Conservation (phyloP, 2,888 invertebrate species). For the Blastobasis lacticolella region DNA sequence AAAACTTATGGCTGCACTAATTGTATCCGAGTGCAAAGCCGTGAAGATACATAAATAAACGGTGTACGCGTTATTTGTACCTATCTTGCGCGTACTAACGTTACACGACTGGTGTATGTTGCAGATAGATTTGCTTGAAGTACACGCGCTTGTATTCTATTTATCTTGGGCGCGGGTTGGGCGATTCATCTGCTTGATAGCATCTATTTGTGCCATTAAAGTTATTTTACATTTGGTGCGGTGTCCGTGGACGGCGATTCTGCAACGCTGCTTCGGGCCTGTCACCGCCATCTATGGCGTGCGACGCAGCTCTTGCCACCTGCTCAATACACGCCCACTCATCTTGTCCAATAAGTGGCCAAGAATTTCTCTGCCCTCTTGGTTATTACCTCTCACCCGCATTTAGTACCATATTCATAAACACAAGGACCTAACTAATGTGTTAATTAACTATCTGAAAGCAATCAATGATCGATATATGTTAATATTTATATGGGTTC, state of each 20-base stretch:
- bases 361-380: no score
- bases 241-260: slow-evolving; percentile 43
- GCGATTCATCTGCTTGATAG: slow-evolving; percentile 49
- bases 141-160: slow-evolving; percentile 32
- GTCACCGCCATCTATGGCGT: slow-evolving; percentile 45
- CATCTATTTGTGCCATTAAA: slow-evolving; percentile 52
- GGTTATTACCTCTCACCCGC: no score
- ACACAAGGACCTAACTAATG: no score
- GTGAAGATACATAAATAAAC: slow-evolving; percentile 17
- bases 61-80: slow-evolving; percentile 25
- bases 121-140: slow-evolving; percentile 37
- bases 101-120: slow-evolving; percentile 23
- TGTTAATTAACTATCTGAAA: no score
- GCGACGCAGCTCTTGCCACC: slow-evolving; percentile 34
- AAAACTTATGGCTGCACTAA: slow-evolving; percentile 1
- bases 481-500: no score
- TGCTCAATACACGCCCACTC: slow-evolving; percentile 28
- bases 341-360: slow-evolving; percentile 23
- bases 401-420: no score
- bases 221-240: slow-evolving; percentile 40
- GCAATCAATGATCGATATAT: no score
- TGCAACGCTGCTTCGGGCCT: slow-evolving; percentile 48
- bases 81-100: slow-evolving; percentile 24
- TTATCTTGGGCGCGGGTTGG: slow-evolving; percentile 30
- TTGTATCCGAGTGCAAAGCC: slow-evolving; percentile 9